phyloP scores from a whole-genome alignment of 2,888 invertebrate genomes.

The Aleiodes testaceus region DNA sequence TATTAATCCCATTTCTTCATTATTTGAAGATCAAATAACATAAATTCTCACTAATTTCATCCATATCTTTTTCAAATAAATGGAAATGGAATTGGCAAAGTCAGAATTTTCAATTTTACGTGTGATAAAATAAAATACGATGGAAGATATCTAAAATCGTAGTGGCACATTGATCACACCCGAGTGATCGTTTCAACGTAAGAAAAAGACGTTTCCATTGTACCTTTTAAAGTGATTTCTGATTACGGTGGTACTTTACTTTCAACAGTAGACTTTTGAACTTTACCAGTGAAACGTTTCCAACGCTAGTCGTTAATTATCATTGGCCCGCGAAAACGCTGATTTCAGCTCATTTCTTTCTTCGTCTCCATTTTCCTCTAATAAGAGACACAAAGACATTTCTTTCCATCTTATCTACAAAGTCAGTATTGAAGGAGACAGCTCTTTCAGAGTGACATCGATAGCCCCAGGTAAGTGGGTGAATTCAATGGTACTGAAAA shows the following conservation, averaged over 20 bases:
- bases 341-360: slow-evolving; percentile 10
- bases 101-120: neutral
- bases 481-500: slow-evolving; percentile 18
- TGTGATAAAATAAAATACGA: neutral
- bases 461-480: neutral
- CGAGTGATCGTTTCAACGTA: neutral
- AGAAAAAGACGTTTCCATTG: slow-evolving; percentile 3
- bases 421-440: slow-evolving; percentile 15
- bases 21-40: too few relatives aligned
- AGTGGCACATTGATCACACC: slow-evolving; percentile 8
- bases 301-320: slow-evolving; percentile 18
- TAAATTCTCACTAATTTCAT: too few relatives aligned
- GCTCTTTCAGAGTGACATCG: slow-evolving; percentile 7
- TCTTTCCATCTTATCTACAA: slow-evolving; percentile 2
- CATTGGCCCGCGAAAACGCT: slow-evolving; percentile 21
- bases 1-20: too few relatives aligned
- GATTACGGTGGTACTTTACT: slow-evolving; percentile 15
- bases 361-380: neutral
- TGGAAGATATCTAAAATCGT: slow-evolving; percentile 14
- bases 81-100: neutral
- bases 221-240: slow-evolving; percentile 23
- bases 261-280: slow-evolving; percentile 6
- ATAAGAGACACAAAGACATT: slow-evolving; percentile 4
- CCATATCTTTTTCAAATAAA: neutral
- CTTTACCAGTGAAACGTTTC: neutral